Conservation (phyloP, 2,888 invertebrate species). For the Thera britannica region DNA sequence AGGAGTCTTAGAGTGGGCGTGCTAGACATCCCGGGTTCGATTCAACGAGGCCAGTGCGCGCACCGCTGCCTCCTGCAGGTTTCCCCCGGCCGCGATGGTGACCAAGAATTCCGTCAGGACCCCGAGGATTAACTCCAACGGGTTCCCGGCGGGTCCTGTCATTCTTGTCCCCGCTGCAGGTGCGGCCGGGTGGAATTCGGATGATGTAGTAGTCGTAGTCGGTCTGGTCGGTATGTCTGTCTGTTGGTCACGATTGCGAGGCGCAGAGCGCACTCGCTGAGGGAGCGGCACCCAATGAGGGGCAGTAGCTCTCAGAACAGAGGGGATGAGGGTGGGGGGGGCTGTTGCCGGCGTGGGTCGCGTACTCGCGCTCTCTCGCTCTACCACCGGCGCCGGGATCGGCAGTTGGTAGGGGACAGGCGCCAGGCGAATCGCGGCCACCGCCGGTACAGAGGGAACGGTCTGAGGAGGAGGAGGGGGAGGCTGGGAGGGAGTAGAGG, state of each 20-base stretch:
- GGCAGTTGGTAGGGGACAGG: background rate
- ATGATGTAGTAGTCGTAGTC: too few relatives aligned
- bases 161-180: background rate
- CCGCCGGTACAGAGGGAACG: too few relatives aligned
- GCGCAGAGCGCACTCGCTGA: background rate
- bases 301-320: background rate
- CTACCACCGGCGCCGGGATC: background rate
- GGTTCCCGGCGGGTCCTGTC: background rate
- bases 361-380: background rate
- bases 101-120: background rate
- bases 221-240: too few relatives aligned
- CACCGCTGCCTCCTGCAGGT: background rate
- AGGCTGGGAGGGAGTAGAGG: background rate
- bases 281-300: background rate
- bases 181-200: background rate
- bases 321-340: background rate
- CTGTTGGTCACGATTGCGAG: background rate
- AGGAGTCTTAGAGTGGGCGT: background rate
- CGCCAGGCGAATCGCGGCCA: background rate
- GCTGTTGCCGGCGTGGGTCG: too few relatives aligned
- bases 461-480: background rate
- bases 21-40: conserved; percentile 1
- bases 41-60: background rate
- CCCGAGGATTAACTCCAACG: background rate
- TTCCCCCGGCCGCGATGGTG: background rate